Evolutionary conservation across 2,888 invertebrate species (phyloP).

Genomic region (Steinernema hermaphroditum): DNA sequence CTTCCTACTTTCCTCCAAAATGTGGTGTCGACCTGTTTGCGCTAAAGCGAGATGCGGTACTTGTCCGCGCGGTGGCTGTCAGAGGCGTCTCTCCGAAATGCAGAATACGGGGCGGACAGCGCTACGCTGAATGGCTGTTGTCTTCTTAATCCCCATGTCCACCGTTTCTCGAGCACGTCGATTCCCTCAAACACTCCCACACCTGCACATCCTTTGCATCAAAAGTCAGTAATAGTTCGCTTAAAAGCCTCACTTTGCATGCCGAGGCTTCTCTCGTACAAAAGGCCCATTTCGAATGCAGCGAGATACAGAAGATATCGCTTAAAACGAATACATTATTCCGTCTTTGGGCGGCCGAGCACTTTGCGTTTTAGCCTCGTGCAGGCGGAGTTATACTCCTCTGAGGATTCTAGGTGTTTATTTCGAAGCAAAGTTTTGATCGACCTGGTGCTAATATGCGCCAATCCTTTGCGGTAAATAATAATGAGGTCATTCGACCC

Average conservation of each 20-base stretch:
- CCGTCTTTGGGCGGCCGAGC: not conserved
- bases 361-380: not conserved
- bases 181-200: constrained; percentile 23
- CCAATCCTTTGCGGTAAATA: constrained; percentile 28
- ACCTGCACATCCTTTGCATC: not conserved
- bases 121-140: constrained; percentile 27
- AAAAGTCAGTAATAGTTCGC: not conserved
- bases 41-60: constrained; percentile 30
- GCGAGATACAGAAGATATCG: not conserved
- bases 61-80: constrained; percentile 31
- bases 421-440: not conserved
- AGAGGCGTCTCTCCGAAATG: constrained; percentile 31
- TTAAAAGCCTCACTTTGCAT: not conserved
- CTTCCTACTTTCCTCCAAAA: constrained; percentile 26
- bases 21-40: constrained; percentile 31
- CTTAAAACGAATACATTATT: constrained; percentile 28
- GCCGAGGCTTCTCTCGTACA: not conserved
- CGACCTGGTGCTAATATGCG: constrained; percentile 31
- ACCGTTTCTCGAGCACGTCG: constrained; percentile 18
- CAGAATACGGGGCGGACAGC: constrained; percentile 31
- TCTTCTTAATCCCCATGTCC: constrained; percentile 30
- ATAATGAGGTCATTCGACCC: constrained; percentile 31
- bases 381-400: not conserved
- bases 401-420: not conserved
- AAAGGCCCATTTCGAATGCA: constrained; percentile 11